Base-by-base conservation (phyloP, 2,113 vertebrate genomes). In the Podocnemis expansa region DNA sequence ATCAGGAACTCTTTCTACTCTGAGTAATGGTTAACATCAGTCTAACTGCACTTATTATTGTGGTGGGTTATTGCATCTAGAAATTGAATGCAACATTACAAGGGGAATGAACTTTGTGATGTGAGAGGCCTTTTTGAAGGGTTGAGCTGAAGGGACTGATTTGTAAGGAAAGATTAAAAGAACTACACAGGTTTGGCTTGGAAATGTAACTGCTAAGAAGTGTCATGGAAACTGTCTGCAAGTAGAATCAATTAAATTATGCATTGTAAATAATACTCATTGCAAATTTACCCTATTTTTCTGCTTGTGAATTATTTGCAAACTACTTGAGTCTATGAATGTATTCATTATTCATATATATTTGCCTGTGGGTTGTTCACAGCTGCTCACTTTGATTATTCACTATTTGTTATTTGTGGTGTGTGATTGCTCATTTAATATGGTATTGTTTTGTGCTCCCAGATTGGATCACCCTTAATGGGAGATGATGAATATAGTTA, bases 361-460 rank as follows among this genome's bases (percentile, higher is more conserved):
- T 93, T 96, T 93, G 75, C 86, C 56, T 90, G 17, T 91, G 91
- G 84, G 54, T 76, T 82, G 41, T 95, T 96, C 89, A 84, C 91
- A 97, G 96, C 88, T 97, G 91, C 76, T 91, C 70, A 96, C 80
- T 94, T 82, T 93, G 80, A 93, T 81, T 93, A 91, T 86, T 96
- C 94, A 93, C 54, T 94, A 87, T 89, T 94, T 91, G 56, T 82
- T 96, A 96, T 96, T 92, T 96, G 94, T 96, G 88, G 80, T 31
- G 25, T 79, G 76, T 87, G 81, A 96, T 92, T 96, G 79, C 29
- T 97, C 93, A 81, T 97, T 76, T 87, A 90, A 81, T 16, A 60
- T 29, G 27, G 5, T 52, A 95, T 93, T 96, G 84, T 80, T 94
- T 63, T 95, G 88, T 52, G 16, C 52, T 91, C 52, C 76, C 78